Percentiles rank a stretch among this genome's conserved stretches.
Evolutionary conservation across 2,797 vertebrate genomes (phyloP).

Genomic region (Botia kubotai): DNA sequence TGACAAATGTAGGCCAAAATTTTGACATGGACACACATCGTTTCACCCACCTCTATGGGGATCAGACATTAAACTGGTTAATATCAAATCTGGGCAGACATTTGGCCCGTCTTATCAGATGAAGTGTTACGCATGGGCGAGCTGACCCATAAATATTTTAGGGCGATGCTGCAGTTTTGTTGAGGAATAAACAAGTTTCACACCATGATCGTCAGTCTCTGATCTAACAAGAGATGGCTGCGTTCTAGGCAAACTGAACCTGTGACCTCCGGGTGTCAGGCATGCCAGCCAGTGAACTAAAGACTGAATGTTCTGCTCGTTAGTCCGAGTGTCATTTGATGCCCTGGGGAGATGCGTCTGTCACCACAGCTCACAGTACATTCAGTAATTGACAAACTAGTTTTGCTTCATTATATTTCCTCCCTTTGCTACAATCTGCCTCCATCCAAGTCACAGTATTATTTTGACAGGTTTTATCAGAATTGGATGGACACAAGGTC

Average conservation of each 20-base stretch:
- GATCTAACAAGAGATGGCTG: slow-evolving; percentile 5
- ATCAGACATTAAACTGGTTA: slow-evolving; percentile 32
- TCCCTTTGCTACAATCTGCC: neutral
- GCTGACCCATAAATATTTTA: slow-evolving; percentile 1
- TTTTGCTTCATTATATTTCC: neutral
- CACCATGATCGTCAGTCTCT: neutral
- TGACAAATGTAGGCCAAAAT: slow-evolving; percentile 2
- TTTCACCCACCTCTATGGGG: neutral
- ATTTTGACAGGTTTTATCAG: neutral
- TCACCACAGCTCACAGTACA: slow-evolving; percentile 8
- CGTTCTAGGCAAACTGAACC: slow-evolving; percentile 3
- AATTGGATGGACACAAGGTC: neutral
- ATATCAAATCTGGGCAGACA: slow-evolving; percentile 40
- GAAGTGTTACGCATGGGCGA: neutral
- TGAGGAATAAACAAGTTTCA: slow-evolving; percentile 25
- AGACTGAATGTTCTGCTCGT: neutral
- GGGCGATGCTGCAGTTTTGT: slow-evolving; percentile 31
- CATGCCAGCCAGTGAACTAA: neutral
- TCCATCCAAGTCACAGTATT: neutral
- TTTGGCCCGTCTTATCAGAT: slow-evolving; percentile 9
- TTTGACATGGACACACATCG: neutral
- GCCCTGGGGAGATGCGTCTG: slow-evolving; percentile 8
- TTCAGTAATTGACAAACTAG: slow-evolving; percentile 22
- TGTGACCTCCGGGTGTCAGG: slow-evolving; percentile 5
- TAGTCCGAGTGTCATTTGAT: slow-evolving; percentile 24